phyloP scores from a whole-genome alignment of 2,888 invertebrate species.

The Linnaemya tessellans region DNA sequence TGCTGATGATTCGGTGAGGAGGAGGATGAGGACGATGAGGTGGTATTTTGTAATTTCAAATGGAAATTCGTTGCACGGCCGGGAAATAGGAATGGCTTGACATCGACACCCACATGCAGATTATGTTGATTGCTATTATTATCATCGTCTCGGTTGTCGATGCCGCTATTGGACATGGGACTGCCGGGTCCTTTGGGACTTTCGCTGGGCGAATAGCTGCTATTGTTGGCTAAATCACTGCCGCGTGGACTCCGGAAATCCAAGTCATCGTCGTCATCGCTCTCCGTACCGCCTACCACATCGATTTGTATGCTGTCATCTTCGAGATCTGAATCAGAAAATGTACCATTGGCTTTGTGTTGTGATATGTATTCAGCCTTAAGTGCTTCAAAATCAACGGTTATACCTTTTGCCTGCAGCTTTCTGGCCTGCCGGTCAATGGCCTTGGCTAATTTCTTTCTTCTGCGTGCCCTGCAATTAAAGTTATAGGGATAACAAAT shows the following conservation, averaged over 20 bases:
- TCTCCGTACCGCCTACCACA: conserved; percentile 91
- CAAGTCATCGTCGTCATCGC: conserved; percentile 87
- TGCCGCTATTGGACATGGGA: conserved; percentile 73
- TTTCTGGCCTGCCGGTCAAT: conserved; percentile 96
- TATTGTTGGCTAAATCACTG: conserved; percentile 76
- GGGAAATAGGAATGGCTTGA: conserved; percentile 73
- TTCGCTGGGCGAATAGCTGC: conserved; percentile 75
- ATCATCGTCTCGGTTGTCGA: conserved; percentile 72
- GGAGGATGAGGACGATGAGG: conserved; percentile 73
- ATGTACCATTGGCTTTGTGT: conserved; percentile 86
- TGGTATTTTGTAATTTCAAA: conserved; percentile 73
- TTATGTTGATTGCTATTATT: conserved; percentile 69
- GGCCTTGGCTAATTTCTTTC: conserved; percentile 96
- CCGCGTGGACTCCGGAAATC: conserved; percentile 81
- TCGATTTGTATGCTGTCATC: conserved; percentile 91
- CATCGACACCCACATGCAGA: conserved; percentile 53
- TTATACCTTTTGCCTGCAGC: conserved; percentile 94
- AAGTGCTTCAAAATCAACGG: conserved; percentile 93
- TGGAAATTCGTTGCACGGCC: conserved; percentile 74
- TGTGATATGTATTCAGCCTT: conserved; percentile 93
- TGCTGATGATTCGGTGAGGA: conserved; percentile 79
- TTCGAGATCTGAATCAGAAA: conserved; percentile 86
- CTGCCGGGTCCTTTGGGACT: conserved; percentile 76
- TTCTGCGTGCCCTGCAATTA: conserved; percentile 88
- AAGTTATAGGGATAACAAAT: background rate